Conservation (phyloP, 2,113 vertebrate species). For the Petromus typicus region DNA sequence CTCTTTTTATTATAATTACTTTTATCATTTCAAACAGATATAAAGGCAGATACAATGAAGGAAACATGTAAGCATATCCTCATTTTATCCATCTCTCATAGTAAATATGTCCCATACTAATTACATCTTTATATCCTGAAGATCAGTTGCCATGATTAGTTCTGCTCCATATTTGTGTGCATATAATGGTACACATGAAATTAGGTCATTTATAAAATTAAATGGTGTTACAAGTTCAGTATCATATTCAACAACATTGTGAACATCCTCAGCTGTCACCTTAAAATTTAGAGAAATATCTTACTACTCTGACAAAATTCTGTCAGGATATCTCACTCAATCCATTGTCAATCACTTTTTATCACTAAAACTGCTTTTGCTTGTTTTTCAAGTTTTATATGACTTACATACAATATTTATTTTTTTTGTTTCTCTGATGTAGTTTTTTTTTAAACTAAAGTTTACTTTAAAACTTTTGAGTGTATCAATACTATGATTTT, state of each 20-base stretch:
- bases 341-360: neutral
- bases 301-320: neutral
- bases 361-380: neutral
- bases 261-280: neutral
- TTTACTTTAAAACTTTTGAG: neutral
- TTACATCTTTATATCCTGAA: neutral
- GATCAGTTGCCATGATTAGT: no score
- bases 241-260: neutral
- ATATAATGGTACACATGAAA: neutral
- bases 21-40: neutral
- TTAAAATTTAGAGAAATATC: neutral
- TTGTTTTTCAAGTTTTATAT: neutral
- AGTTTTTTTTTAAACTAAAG: neutral
- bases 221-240: neutral
- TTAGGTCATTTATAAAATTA: neutral
- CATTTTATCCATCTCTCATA: neutral
- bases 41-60: neutral
- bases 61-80: neutral
- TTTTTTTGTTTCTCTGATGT: neutral
- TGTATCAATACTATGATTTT: neutral
- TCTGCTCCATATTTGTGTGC: neutral
- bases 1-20: neutral
- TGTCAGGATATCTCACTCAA: neutral
- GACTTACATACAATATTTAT: neutral
- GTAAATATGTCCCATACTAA: neutral